Evolutionary conservation across 2,113 vertebrate species (phyloP), one percentile per base, ranked within the genome.

Genomic region (Pseudorectes ferrugineus): DNA sequence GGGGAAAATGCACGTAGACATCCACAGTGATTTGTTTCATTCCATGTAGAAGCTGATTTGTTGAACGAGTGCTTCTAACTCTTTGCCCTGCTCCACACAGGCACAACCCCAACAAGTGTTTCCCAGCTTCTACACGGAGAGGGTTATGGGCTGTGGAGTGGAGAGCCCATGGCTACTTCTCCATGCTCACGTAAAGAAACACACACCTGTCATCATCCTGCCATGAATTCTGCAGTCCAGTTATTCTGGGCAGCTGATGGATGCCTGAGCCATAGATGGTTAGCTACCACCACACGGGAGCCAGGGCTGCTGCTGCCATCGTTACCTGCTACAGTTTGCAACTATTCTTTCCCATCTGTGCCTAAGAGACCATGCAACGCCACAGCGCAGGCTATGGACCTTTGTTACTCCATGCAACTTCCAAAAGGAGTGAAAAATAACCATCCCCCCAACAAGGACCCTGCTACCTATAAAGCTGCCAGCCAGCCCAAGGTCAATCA

Each of bases 341-440:
- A 71, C 20, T 1, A 2, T 55, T 52, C 0, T 0, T 14, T 49
- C 2, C 2, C 28, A 18, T 3, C 29, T 0, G 29, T 21, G 35
- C 3, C 0, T 12, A 15, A 24, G 12, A 76, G 45, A 14, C 35
- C 3, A 12, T 4, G 5, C 25, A 58, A n/a, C 5, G 2, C 26
- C 2, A 4, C 35, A 48, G 71, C 0, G 0, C 11, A 65, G 73
- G 10, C 51, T 75, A 16, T 0, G 3, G 45, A 67, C 5, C 3
- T 59, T 48, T 57, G 26, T 23, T 57, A 70, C 17, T 33, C 79
- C 25, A 38, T 0, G 0, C n/a, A 61, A 6, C 51, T 38, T 62
- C 36, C 42, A 68, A 81, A 84, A n/a, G 2, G 17, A 85, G 12
- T 9, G 57, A 75, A 68, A 59, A 78, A 79, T 31, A 85, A 81